Evolutionary conservation across 2,113 vertebrate genomes (phyloP).

Genomic region (Bufo gargarizans): DNA sequence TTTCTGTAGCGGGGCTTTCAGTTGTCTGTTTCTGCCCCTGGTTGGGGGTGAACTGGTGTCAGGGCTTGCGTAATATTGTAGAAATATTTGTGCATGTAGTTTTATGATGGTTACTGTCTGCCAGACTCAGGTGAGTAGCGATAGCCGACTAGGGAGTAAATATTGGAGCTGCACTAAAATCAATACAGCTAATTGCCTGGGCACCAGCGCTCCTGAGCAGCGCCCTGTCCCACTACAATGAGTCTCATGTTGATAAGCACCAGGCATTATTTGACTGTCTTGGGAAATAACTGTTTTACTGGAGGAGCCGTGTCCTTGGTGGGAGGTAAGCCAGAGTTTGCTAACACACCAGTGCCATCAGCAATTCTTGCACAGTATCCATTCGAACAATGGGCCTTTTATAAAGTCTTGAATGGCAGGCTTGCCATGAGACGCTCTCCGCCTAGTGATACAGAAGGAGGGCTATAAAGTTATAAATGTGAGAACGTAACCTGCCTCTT

Average conservation of each 20-base stretch:
- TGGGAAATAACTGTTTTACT: conserved; percentile 37
- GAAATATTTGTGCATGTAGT: no score
- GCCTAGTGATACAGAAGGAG: conserved; percentile 52
- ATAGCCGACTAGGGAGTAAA: background rate
- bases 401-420: conserved; percentile 53
- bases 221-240: background rate
- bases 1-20: no score
- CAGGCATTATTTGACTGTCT: background rate
- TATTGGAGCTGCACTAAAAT: background rate
- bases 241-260: background rate
- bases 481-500: conserved; percentile 49
- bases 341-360: conserved; percentile 30
- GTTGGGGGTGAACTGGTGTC: no score
- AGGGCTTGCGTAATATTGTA: no score
- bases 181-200: background rate
- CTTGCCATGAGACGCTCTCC: conserved; percentile 57
- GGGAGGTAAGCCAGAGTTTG: conserved; percentile 49
- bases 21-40: no score
- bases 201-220: background rate
- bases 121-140: no score
- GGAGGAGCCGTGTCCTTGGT: conserved; percentile 14
- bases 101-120: no score
- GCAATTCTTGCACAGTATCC: conserved; percentile 48
- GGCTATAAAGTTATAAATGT: conserved; percentile 11
- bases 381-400: conserved; percentile 46